Conservation (phyloP, 2,888 invertebrate species). For the Andricus quercusramuli region DNA sequence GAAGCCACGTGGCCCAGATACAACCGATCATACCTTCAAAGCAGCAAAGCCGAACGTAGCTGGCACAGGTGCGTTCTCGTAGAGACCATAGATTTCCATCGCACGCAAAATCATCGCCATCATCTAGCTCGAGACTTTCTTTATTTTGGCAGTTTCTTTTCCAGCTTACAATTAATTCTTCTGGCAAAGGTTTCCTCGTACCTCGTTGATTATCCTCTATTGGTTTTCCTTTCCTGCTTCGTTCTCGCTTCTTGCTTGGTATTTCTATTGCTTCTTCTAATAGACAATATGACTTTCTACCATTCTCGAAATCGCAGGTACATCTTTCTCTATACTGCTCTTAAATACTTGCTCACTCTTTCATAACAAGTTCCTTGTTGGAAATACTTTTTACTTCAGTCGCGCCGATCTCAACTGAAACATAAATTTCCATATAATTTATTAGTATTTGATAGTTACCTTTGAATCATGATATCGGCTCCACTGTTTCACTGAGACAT, state of each 20-base stretch:
- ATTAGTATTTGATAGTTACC: too few relatives aligned
- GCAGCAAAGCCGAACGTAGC: conserved; percentile 80
- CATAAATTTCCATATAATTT: too few relatives aligned
- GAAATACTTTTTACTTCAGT: background rate
- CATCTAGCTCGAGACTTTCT: conserved; percentile 50
- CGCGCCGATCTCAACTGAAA: background rate
- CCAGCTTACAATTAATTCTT: conserved; percentile 69
- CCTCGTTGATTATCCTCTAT: conserved; percentile 64
- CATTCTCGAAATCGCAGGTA: conserved; percentile 51
- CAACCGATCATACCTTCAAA: conserved; percentile 81
- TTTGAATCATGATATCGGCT: background rate
- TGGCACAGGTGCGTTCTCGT: conserved; percentile 51
- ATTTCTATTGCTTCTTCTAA: conserved; percentile 47
- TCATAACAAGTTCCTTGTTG: background rate
- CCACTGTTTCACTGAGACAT: background rate
- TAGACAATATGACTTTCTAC: conserved; percentile 44
- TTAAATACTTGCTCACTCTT: conserved; percentile 12
- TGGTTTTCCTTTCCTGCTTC: conserved; percentile 62
- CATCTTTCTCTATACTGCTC: conserved; percentile 47
- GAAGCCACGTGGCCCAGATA: conserved; percentile 80
- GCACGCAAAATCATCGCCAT: conserved; percentile 28
- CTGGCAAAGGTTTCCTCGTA: conserved; percentile 65
- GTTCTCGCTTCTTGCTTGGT: conserved; percentile 55
- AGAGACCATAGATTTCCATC: background rate
- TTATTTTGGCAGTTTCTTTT: conserved; percentile 66